Conservation (phyloP, 1,140 invertebrate genomes). For the Parapsyche elsis region DNA sequence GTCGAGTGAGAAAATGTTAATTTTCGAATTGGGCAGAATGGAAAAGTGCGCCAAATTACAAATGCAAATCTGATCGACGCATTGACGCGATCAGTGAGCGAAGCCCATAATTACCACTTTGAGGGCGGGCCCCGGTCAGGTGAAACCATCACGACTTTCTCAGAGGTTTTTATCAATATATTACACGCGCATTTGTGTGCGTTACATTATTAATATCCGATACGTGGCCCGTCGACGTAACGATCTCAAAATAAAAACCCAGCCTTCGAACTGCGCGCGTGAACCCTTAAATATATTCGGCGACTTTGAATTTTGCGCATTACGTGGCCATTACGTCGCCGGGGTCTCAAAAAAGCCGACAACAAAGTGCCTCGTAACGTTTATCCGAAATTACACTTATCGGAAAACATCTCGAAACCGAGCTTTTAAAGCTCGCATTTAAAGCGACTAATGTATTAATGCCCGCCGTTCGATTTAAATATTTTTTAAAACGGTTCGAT, state of each 20-base stretch:
- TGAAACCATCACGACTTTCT: conserved; percentile 51
- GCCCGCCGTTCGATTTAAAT: background rate
- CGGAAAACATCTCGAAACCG: conserved; percentile 3
- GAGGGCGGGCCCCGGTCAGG: conserved; percentile 36
- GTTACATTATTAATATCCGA: conserved; percentile 50
- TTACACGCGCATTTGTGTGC: background rate
- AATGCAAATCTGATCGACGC: conserved; percentile 56
- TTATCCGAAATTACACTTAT: conserved; percentile 28
- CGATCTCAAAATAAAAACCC: conserved; percentile 43
- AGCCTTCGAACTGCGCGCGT: conserved; percentile 46
- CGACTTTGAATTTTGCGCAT: conserved; percentile 27
- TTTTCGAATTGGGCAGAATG: background rate
- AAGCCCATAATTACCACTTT: conserved; percentile 53
- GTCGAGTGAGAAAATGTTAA: no score
- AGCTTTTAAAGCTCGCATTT: background rate
- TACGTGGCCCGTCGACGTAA: conserved; percentile 55
- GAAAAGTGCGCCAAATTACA: conserved; percentile 51
- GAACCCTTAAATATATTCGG: conserved; percentile 50
- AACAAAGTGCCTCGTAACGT: conserved; percentile 19
- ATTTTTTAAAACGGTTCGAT: background rate
- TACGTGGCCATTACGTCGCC: conserved; percentile 26
- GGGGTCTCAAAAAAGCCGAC: conserved; percentile 22
- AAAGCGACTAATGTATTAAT: background rate
- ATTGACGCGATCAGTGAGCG: conserved; percentile 52
- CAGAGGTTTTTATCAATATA: conserved; percentile 51